Evolutionary conservation across 2,113 vertebrate species (phyloP).

Genomic region (Rattus rattus): DNA sequence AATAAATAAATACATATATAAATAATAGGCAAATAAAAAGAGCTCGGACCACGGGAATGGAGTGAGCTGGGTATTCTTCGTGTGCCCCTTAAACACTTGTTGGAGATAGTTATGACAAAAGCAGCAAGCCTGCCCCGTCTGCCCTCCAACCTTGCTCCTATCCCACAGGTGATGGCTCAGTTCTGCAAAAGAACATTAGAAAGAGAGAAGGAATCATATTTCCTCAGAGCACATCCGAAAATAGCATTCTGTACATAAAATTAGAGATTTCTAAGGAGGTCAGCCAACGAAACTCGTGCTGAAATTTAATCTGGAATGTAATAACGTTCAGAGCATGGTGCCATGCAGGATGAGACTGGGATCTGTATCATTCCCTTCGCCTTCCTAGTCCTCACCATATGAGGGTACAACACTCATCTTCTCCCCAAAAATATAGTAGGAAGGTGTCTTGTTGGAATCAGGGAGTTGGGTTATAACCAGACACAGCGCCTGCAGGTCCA

Average conservation of each 20-base stretch:
- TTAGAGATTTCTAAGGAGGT: background rate
- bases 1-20: too few species aligned
- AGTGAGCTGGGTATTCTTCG: background rate
- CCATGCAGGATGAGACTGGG: too few species aligned
- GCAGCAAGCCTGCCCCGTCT: background rate
- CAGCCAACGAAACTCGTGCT: background rate
- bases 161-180: background rate
- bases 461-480: background rate
- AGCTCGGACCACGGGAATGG: background rate
- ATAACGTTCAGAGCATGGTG: background rate
- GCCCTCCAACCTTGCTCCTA: background rate
- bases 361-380: background rate
- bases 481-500: background rate
- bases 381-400: background rate
- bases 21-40: too few species aligned
- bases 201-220: background rate
- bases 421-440: background rate
- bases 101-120: background rate
- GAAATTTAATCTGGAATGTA: background rate
- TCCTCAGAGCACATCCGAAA: background rate
- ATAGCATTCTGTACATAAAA: background rate
- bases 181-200: constrained; percentile 44
- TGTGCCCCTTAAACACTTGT: background rate
- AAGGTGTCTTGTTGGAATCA: background rate
- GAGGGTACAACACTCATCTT: background rate